A percentile compares a stretch with the other conserved stretches of the same genome.
Evolutionary conservation across 2,888 invertebrate species (phyloP).

Genomic region (Trilocha varians): DNA sequence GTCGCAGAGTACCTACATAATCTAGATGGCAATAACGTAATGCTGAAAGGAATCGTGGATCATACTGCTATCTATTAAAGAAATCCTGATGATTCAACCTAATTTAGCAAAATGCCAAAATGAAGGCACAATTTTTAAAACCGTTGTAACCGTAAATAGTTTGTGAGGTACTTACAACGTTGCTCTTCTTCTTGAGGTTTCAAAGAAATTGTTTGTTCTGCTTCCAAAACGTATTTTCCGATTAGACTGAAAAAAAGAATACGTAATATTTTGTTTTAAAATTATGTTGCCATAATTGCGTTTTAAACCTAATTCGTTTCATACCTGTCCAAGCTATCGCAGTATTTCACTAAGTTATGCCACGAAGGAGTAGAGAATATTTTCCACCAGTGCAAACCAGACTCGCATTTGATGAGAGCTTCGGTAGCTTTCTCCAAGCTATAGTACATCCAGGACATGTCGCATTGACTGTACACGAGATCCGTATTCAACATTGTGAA

Average conservation of each 20-base stretch:
- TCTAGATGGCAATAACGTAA: no score
- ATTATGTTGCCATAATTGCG: no score
- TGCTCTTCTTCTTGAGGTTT: conserved; percentile 21
- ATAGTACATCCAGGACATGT: conserved; percentile 73
- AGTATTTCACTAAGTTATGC: conserved; percentile 71
- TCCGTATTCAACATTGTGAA: conserved; percentile 75
- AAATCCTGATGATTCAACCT: no score
- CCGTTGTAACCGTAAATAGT: not conserved
- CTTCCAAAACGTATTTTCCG: conserved; percentile 73
- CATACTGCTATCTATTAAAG: no score
- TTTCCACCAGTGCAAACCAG: conserved; percentile 78
- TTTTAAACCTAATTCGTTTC: conserved; percentile 5
- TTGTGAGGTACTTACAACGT: conserved; percentile 21
- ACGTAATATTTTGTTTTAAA: no score
- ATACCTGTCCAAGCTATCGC: conserved; percentile 75
- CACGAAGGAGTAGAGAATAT: conserved; percentile 75
- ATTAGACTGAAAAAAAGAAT: conserved; percentile 57
- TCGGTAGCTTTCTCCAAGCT: conserved; percentile 71
- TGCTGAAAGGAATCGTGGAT: no score
- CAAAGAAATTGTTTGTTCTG: conserved; percentile 43
- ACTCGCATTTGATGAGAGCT: conserved; percentile 75
- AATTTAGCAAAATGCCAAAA: no score
- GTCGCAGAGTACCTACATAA: no score
- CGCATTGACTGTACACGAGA: conserved; percentile 59
- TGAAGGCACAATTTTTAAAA: no score